Evolutionary conservation across 2,888 invertebrate species (phyloP).

Genomic region (Synergus itoensis): DNA sequence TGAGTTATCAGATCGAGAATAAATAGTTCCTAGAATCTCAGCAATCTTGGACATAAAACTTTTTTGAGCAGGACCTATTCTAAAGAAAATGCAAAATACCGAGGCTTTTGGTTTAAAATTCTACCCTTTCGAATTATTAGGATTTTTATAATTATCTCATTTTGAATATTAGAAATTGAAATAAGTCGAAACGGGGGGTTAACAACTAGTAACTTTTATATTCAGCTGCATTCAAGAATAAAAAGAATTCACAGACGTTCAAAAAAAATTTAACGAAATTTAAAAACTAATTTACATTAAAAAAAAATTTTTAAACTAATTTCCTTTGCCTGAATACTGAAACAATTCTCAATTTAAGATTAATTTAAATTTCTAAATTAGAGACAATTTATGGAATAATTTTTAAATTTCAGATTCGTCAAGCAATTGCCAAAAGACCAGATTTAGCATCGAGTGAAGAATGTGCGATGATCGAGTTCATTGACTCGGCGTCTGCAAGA

Average conservation of each 20-base stretch:
- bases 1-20: slow-evolving; percentile 44
- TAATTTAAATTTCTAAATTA: background rate
- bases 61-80: background rate
- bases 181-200: no score
- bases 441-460: slow-evolving; percentile 89
- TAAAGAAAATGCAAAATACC: background rate
- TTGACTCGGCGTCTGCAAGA: slow-evolving; percentile 91
- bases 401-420: slow-evolving; percentile 81
- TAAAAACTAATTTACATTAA: no score
- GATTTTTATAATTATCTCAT: no score
- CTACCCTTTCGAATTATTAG: no score
- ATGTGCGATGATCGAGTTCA: slow-evolving; percentile 95
- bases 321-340: no score
- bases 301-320: no score
- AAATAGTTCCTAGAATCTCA: background rate
- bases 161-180: no score
- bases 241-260: no score
- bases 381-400: slow-evolving; percentile 28
- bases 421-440: slow-evolving; percentile 94
- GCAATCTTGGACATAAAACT: background rate
- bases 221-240: no score
- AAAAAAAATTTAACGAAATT: no score
- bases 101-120: no score
- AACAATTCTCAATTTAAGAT: background rate
- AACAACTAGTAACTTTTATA: no score